phyloP scores from a whole-genome alignment of 2,888 invertebrate genomes.

The Drosophila cognata region DNA sequence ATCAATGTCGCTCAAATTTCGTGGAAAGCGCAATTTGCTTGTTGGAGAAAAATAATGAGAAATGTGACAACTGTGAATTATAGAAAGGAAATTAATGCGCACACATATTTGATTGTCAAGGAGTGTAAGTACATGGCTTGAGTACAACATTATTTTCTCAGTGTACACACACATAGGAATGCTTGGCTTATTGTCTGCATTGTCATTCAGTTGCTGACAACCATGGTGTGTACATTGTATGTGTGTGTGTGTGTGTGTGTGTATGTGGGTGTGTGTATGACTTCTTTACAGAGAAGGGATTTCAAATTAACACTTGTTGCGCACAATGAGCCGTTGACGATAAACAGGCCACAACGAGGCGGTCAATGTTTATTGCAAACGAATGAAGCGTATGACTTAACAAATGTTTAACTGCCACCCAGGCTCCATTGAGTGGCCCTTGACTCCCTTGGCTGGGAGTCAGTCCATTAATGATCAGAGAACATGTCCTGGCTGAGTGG shows the following conservation, averaged over 20 bases:
- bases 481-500: slow-evolving; percentile 10
- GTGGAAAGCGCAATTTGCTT: background rate
- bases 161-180: slow-evolving; percentile 1
- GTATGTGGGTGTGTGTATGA: slow-evolving; percentile 14
- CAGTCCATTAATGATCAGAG: slow-evolving; percentile 16
- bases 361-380: slow-evolving; percentile 48
- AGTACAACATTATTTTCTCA: background rate
- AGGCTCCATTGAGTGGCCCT: background rate
- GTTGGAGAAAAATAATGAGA: background rate
- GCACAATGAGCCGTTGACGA: slow-evolving; percentile 44
- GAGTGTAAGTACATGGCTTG: background rate
- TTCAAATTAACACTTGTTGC: slow-evolving; percentile 67
- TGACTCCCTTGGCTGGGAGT: background rate
- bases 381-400: slow-evolving; percentile 61
- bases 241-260: background rate
- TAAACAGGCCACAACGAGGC: background rate
- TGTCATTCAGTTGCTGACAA: slow-evolving; percentile 3
- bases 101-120: background rate
- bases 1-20: background rate
- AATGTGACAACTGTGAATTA: background rate
- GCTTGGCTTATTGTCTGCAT: slow-evolving; percentile 1
- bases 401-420: slow-evolving; percentile 43
- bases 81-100: background rate
- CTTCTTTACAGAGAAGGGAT: slow-evolving; percentile 48
- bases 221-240: background rate